phyloP scores from a whole-genome alignment of 2,113 vertebrate species.

The Spilogale gracilis region DNA sequence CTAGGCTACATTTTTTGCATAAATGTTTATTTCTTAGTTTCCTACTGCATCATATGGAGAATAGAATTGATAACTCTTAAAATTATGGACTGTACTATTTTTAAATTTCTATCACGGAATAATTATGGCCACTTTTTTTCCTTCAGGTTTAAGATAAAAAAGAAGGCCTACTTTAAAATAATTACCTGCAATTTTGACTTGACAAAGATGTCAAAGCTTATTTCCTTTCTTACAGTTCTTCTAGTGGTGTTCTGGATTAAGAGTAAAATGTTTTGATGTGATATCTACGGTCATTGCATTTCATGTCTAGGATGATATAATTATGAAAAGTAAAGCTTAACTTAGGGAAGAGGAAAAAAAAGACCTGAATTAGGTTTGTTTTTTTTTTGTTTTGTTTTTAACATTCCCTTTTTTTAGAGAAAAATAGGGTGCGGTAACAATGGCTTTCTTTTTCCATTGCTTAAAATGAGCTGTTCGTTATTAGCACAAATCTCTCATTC shows the following conservation, averaged over 20 bases:
- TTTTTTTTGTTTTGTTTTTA: neutral
- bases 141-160: conserved; percentile 77
- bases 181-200: conserved; percentile 78
- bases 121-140: conserved; percentile 70
- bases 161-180: conserved; percentile 74
- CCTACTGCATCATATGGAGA: neutral
- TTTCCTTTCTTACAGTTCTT: conserved; percentile 54
- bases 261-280: conserved; percentile 81
- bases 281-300: conserved; percentile 71
- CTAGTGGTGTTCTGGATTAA: conserved; percentile 64
- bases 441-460: neutral
- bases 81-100: conserved; percentile 45
- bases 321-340: conserved; percentile 77
- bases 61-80: conserved; percentile 17
- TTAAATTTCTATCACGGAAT: conserved; percentile 59
- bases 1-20: neutral
- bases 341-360: conserved; percentile 25
- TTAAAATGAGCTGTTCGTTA: neutral
- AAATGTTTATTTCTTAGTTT: conserved; percentile 44
- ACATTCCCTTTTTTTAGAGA: neutral
- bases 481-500: neutral
- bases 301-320: conserved; percentile 75
- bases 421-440: neutral
- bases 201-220: conserved; percentile 72
- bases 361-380: neutral